Base-by-base conservation (phyloP, 2,888 invertebrate genomes). In the Diarsia mendica region DNA sequence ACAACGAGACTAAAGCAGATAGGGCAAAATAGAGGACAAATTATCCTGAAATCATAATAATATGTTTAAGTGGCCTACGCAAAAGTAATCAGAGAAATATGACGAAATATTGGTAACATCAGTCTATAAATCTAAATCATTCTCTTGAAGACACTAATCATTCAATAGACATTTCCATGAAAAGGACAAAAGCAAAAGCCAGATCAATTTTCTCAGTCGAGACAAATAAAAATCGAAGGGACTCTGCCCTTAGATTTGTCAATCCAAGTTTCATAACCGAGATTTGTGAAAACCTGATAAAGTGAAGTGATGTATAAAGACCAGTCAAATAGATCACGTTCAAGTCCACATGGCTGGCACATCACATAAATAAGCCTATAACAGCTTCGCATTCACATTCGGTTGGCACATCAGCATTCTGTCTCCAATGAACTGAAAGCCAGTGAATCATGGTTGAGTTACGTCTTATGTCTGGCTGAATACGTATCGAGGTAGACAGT, bases 401-500 rank as follows among this genome's bases (percentile, higher is more conserved):
- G 77, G 73, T 81, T 75, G 76, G 71, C 75, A 76, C 83, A 84
- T 83, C 85, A 85, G 86, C 86, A 58, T 79, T 84, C 79, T 77
- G 84, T 79, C 79, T 79, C 84, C 83, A 80, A 75, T 85, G 85
- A 79, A 79, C 83, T 72, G 82, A 60, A 61, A 64, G 55, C 44
- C 20, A 51, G 72, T 85, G 77, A 83, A 85, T 83, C 85, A 82
- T 48, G 64, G 63, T 33, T 74, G 82, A 84, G 82, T 79, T 82
- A 80, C 67, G 66, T 82, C 82, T 82, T 84, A 78, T 73, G 72
- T 67, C 51, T 60, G 75, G 63, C 13, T 68, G 79, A 75, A 79
- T 65, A 67, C 39, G 18, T 67, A 75, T 75, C 4, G 51, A 13
- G 33, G 28, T 46, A 18, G 49, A 15, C 1, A 44, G 5, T 8